Conservation (phyloP, 2,888 invertebrate genomes). For the Scaptomyza parva region DNA sequence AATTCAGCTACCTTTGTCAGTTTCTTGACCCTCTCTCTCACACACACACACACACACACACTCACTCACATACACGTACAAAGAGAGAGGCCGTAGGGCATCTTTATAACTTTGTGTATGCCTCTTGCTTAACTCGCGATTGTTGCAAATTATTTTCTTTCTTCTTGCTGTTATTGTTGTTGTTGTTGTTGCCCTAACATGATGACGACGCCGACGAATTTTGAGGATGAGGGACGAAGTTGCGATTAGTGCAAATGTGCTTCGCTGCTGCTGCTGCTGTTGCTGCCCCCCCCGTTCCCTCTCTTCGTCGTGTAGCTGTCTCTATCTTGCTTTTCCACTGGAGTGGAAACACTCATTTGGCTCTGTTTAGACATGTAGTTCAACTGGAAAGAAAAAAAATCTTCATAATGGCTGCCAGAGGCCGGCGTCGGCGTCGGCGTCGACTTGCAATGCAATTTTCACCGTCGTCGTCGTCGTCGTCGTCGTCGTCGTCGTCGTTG, state of each 20-base stretch:
- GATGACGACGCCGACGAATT: conserved; percentile 24
- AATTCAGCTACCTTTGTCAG: conserved; percentile 43
- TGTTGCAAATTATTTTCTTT: conserved; percentile 67
- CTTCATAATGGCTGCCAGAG: conserved; percentile 78
- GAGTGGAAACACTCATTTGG: conserved; percentile 75
- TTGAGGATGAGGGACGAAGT: conserved; percentile 55
- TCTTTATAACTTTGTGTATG: conserved; percentile 45
- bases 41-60: neutral
- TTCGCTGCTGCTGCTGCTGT: conserved; percentile 2
- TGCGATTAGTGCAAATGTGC: conserved; percentile 64
- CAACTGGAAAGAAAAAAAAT: conserved; percentile 71
- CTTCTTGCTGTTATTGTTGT: neutral
- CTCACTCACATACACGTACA: neutral
- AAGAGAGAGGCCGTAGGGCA: conserved; percentile 55
- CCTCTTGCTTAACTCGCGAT: conserved; percentile 34
- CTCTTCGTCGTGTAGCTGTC: conserved; percentile 9
- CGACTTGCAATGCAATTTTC: conserved; percentile 71
- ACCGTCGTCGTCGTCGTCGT: conserved; percentile 47
- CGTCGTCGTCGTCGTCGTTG: conserved; percentile 45
- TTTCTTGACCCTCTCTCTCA: conserved; percentile 37
- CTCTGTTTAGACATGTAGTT: conserved; percentile 77
- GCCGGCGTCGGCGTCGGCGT: conserved; percentile 45
- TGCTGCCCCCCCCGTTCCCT: neutral
- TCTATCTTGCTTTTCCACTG: conserved; percentile 28
- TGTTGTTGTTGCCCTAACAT: conserved; percentile 18